Evolutionary conservation across 2,888 invertebrate species (phyloP), one percentile per base, ranked within the genome.

Genomic region (Amphipoea oculea): DNA sequence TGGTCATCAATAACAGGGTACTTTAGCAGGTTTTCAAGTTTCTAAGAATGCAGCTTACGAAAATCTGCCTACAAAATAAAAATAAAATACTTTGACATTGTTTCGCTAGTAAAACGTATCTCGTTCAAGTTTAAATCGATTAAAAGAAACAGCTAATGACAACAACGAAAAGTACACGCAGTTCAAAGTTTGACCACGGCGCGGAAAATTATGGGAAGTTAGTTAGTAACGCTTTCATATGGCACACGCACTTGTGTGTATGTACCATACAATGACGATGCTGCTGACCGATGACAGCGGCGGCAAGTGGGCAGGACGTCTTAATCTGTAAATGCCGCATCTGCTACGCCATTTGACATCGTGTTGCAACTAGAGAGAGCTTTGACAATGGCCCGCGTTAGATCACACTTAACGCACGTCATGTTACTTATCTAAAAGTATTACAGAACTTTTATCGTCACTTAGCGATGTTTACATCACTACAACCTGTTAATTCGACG

Each of bases 341-440:
- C 76, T 71, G 76, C 77, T 63, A 63, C 54, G 66, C 73, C 73
- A 85, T 80, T 85, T 83, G 84, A 76, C 83, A 78, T 79, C 60
- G 71, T 84, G 86, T 87, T 80, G 86, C 80, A 86, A 87, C 81
- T 54, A 77, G 88, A 85, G 89, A 90, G 90, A 89, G 90, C 82
- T 88, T 86, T 88, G 82, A 84, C 89, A 87, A 89, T 87, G 73
- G 78, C 65, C 66, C 42, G 73, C 80, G 90, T 87, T 86, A 84
- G 86, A 88, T 90, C 84, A 89, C 77, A 84, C 82, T 82, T 76
- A 83, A 76, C 79, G 36, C 71, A 70, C 78, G 68, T 73, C 66
- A 62, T 72, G 72, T 78, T 81, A 82, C 72, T 82, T 83, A 83
- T 83, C 79, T 79, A 75, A 79, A 80, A 84, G 76, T 84, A 84